Conservation (phyloP, 2,113 vertebrate species). For the Cromileptes altivelis region DNA sequence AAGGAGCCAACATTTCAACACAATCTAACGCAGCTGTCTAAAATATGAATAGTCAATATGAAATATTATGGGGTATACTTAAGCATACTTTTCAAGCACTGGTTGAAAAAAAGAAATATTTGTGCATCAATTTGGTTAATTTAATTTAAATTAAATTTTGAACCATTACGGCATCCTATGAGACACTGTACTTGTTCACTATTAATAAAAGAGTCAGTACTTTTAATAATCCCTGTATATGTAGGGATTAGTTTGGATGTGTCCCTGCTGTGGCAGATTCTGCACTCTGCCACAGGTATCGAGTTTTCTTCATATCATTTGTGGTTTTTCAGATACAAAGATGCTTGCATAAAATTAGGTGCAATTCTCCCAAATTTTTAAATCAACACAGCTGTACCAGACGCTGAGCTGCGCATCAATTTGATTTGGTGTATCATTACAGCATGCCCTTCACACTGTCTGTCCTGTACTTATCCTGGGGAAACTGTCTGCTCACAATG, state of each 20-base stretch:
- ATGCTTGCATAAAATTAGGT: not conserved
- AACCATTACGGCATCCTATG: not conserved
- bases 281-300: not conserved
- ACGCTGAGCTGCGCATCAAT: rapidly evolving
- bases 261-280: not conserved
- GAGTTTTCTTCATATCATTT: not conserved
- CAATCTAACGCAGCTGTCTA: too few species aligned
- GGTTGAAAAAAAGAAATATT: not conserved
- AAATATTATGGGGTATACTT: not conserved
- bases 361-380: not conserved
- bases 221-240: not conserved
- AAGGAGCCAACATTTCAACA: too few species aligned
- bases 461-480: not conserved
- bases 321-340: not conserved
- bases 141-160: not conserved
- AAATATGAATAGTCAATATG: too few species aligned
- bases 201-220: not conserved
- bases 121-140: not conserved
- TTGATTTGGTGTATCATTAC: not conserved
- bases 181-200: not conserved
- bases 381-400: not conserved
- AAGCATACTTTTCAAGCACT: not conserved
- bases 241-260: not conserved
- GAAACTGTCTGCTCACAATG: not conserved
- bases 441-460: slow-evolving; percentile 6